phyloP scores from a whole-genome alignment of 2,113 vertebrate genomes.

The Perca flavescens region DNA sequence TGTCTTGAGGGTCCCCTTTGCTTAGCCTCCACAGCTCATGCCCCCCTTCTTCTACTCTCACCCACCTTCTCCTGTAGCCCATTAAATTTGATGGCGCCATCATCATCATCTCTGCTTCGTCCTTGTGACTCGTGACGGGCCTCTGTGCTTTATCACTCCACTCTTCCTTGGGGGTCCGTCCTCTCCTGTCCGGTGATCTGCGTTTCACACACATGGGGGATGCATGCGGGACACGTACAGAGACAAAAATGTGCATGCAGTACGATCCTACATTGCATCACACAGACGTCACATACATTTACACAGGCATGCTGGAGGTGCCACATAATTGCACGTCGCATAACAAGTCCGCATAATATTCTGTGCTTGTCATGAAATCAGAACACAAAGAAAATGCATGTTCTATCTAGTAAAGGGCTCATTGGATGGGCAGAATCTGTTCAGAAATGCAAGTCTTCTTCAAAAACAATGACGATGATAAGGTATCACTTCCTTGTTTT shows the following conservation, averaged over 20 bases:
- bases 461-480: no score
- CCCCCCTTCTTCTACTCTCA: constrained; percentile 33
- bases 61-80: constrained; percentile 24
- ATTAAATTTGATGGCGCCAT: constrained; percentile 71
- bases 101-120: constrained; percentile 69
- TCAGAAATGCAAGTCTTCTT: no score
- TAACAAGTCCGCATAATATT: neutral
- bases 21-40: constrained; percentile 38
- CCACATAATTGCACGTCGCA: neutral
- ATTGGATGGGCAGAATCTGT: no score
- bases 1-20: constrained; percentile 59
- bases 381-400: constrained; percentile 18
- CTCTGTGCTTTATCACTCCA: constrained; percentile 51
- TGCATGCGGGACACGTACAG: neutral
- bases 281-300: constrained; percentile 12
- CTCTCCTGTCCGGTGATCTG: constrained; percentile 19
- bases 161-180: constrained; percentile 51
- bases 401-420: no score
- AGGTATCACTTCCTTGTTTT: no score
- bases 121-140: constrained; percentile 59
- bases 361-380: neutral
- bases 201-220: constrained; percentile 1
- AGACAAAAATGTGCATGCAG: neutral
- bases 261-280: neutral
- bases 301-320: neutral